Conservation (phyloP, 2,797 vertebrate genomes). For the Lophius americanus region DNA sequence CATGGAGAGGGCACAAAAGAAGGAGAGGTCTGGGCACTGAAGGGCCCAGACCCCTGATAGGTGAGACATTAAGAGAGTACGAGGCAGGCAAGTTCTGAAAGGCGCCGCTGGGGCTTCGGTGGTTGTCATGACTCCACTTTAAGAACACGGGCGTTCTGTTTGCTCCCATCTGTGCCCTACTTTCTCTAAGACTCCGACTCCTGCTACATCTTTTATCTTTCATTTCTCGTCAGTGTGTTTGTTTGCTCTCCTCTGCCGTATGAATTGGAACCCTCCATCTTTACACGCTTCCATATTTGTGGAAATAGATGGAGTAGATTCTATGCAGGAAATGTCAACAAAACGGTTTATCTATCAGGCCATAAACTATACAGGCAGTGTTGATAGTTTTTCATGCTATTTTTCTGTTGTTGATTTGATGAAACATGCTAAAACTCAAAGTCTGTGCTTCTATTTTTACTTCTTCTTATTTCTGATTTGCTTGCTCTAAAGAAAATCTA, state of each 20-base stretch:
- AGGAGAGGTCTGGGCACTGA: not conserved
- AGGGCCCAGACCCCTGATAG: conserved; percentile 34
- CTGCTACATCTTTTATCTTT: conserved; percentile 38
- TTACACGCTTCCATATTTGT: no score
- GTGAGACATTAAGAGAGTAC: conserved; percentile 32
- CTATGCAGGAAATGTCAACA: no score
- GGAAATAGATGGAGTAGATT: no score
- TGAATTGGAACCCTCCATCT: no score
- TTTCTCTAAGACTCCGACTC: conserved; percentile 38
- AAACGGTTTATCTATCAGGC: no score
- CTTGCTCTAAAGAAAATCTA: not conserved
- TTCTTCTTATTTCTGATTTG: no score
- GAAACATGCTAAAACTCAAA: no score
- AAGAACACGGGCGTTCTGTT: conserved; percentile 44
- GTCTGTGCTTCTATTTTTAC: no score
- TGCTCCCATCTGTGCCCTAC: conserved; percentile 56
- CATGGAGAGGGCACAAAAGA: not conserved
- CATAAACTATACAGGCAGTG: no score
- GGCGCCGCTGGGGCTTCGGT: conserved; percentile 38
- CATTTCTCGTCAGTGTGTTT: conserved; percentile 32
- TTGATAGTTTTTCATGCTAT: no score
- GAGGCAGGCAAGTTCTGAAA: conserved; percentile 50
- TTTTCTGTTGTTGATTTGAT: no score
- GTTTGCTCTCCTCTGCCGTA: not conserved
- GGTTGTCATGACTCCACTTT: conserved; percentile 62